A percentile compares a stretch with the other conserved stretches of the same genome.
These are phyloP conservation scores for Macquaria australasica DNA, from an alignment of 2,113 vertebrate species.

Conservation along the genomic window DNA sequence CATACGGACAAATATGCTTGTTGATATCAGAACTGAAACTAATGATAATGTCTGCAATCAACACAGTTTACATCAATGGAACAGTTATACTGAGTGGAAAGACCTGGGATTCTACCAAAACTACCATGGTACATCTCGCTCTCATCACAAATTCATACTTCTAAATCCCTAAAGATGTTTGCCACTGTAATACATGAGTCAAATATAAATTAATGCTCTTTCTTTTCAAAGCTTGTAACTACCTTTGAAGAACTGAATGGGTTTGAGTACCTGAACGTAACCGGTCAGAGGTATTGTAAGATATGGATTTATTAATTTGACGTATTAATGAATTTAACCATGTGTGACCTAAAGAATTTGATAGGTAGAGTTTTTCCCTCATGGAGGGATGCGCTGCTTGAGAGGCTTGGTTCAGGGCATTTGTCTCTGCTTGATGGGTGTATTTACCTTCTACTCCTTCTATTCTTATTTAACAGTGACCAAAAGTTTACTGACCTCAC, in stretches of 20 bases:
- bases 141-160: background rate
- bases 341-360: background rate
- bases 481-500: background rate
- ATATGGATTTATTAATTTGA: background rate
- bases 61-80: slow-evolving; percentile 63
- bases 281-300: slow-evolving; percentile 21
- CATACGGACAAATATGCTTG: background rate
- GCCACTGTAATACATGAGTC: background rate
- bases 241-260: slow-evolving; percentile 49
- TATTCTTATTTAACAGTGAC: background rate
- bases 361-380: background rate
- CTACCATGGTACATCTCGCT: background rate
- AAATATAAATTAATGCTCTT: background rate
- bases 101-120: rapidly evolving
- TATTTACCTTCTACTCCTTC: background rate
- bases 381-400: too few species aligned
- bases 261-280: slow-evolving; percentile 31
- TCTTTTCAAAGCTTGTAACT: slow-evolving; percentile 18
- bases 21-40: background rate
- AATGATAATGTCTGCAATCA: slow-evolving; percentile 27
- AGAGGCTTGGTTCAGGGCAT: too few species aligned
- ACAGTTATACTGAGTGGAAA: rapidly evolving
- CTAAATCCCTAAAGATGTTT: background rate
- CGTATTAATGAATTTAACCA: background rate
- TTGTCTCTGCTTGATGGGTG: too few species aligned